Evolutionary conservation across 2,113 vertebrate genomes (phyloP).

Genomic region (Oriolus oriolus): DNA sequence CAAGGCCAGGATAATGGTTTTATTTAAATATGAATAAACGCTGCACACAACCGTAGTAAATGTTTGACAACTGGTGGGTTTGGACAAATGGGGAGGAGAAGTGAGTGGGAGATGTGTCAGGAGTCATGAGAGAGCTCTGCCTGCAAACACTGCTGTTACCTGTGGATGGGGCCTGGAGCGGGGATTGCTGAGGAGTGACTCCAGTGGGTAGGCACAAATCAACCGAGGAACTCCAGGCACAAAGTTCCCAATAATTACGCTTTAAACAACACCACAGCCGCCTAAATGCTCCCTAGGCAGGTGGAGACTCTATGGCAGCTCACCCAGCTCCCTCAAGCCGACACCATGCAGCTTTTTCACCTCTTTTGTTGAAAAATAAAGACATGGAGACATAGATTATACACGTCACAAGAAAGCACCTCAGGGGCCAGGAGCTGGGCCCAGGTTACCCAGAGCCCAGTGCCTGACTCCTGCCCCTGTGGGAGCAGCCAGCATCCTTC

Average conservation of each 20-base stretch:
- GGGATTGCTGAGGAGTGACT: background rate
- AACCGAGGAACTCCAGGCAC: background rate
- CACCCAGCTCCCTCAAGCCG: background rate
- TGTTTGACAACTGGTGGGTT: conserved; percentile 45
- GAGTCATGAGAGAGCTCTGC: background rate
- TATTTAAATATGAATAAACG: conserved; percentile 61
- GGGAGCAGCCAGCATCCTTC: background rate
- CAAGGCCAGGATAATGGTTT: conserved; percentile 47
- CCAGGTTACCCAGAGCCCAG: background rate
- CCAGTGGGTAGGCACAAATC: background rate
- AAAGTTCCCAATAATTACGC: background rate
- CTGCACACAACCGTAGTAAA: background rate
- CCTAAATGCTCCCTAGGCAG: background rate
- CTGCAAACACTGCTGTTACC: background rate
- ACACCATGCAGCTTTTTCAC: fast-evolving
- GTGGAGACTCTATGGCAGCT: fast-evolving
- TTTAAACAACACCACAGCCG: background rate
- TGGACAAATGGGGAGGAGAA: background rate
- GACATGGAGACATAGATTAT: fast-evolving
- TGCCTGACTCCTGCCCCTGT: fast-evolving
- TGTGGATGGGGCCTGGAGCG: background rate
- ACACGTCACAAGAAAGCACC: fast-evolving
- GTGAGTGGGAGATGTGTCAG: background rate
- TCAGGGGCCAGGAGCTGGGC: background rate
- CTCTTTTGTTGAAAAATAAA: background rate